Percentiles rank a stretch among this genome's conserved stretches.
These are phyloP conservation scores for Heliconius ismenius DNA, from an alignment of 2,888 invertebrate genomes.

Conservation along the genomic window DNA sequence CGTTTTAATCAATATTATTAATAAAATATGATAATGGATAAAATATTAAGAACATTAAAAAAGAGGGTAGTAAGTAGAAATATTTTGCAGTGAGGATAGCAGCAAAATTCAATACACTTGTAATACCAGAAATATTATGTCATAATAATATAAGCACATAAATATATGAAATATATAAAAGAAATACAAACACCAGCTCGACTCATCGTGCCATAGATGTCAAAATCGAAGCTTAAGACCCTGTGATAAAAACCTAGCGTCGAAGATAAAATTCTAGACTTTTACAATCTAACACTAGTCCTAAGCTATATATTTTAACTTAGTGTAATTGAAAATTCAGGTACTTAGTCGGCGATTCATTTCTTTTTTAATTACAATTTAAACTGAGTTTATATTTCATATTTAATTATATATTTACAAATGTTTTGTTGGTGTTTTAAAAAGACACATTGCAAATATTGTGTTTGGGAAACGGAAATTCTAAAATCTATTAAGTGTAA, in stretches of 20 bases:
- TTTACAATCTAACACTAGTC: conserved; percentile 70
- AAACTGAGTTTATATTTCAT: conserved; percentile 57
- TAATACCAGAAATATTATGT: conserved; percentile 29
- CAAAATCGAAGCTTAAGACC: conserved; percentile 62
- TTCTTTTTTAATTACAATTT: conserved; percentile 50
- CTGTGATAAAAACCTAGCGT: conserved; percentile 76
- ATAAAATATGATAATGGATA: background rate
- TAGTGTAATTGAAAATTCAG: conserved; percentile 80
- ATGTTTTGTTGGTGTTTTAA: conserved; percentile 50
- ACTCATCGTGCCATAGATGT: conserved; percentile 47
- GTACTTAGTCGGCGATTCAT: conserved; percentile 76
- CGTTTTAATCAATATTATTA: background rate
- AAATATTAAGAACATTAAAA: background rate
- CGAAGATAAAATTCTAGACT: conserved; percentile 72
- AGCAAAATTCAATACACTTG: conserved; percentile 60
- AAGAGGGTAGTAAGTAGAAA: background rate
- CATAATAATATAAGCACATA: conserved; percentile 41
- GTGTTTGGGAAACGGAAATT: conserved; percentile 15
- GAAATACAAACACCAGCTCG: conserved; percentile 45
- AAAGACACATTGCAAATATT: conserved; percentile 46
- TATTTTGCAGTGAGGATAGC: conserved; percentile 52
- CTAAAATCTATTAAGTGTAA: background rate
- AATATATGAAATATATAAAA: conserved; percentile 35
- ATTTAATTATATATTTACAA: conserved; percentile 66
- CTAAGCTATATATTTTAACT: conserved; percentile 64